Base-by-base conservation (phyloP, 1,140 invertebrate genomes). In the Drosophila subpulchrella region DNA sequence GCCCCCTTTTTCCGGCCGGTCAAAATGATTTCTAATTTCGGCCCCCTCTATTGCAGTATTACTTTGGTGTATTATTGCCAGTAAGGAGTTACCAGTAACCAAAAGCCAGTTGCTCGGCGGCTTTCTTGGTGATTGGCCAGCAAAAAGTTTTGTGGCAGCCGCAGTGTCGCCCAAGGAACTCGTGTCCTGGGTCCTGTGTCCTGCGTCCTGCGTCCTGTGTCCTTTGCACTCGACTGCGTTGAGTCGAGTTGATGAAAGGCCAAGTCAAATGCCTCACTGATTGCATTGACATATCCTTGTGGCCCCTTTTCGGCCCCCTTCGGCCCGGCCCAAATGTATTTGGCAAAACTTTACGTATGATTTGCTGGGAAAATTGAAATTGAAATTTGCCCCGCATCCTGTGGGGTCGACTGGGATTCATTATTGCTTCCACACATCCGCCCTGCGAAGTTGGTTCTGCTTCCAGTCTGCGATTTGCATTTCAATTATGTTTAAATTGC, bases 351-450 rank as follows among this genome's bases (percentile, higher is more conserved):
- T 86, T 83, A 88, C 83, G 83, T 86, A 76, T 88, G 83, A 86
- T 88, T 86, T 86, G 83, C 71, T 86, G 62, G 67, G 60, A 70
- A 86, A 86, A 86, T 86, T 88, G 83, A 73, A 86, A 82, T 76
- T 82, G 83, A 73, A 86, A 82, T 76, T 82, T 88, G 63, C 55
- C 66, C 77, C 54, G 68, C 53, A 57, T 75, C 72, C 55, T 54
- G 58, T 57, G 36, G 27, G 44, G 41, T 27, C 15, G 46, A 24
- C 10, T 32, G 41, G 30, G 71, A 63, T 67, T 80, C 68, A 80
- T 85, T 85, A 78, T 60, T 50, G 36, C 32, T n/a, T 55, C 32
- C 70, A 63, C 63, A 80, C 55, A 74, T 78, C 63, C 78, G 56
- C 12, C 11, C 42, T 30, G 32, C 3, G 24, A 36, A 20, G 50